phyloP scores from a whole-genome alignment of 1,140 invertebrate genomes.

The Cotesia glomerata region DNA sequence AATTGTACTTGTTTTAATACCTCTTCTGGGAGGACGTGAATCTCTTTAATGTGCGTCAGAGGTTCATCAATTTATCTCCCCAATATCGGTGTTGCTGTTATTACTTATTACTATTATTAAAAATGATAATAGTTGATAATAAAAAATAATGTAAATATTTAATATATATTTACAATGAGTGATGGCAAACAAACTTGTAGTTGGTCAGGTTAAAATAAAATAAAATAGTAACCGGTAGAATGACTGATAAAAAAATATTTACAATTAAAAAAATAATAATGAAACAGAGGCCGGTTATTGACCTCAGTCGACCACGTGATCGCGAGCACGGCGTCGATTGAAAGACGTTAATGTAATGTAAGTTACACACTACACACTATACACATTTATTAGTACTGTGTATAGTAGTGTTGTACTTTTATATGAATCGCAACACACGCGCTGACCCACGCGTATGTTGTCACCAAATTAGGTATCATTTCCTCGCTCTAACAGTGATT shows the following conservation, averaged over 20 bases:
- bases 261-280: not conserved
- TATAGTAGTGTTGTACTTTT: too few relatives aligned
- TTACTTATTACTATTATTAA: too few relatives aligned
- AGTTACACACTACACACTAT: not conserved
- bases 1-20: too few relatives aligned
- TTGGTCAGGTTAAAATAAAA: not conserved
- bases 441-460: conserved; percentile 45
- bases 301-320: conserved; percentile 26
- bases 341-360: conserved; percentile 40
- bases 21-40: not conserved
- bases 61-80: not conserved
- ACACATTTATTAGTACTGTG: conserved; percentile 19
- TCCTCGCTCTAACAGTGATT: conserved; percentile 46
- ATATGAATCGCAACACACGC: conserved; percentile 40
- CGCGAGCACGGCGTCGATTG: conserved; percentile 28
- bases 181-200: not conserved
- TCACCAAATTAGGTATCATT: conserved; percentile 57
- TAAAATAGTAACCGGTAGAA: not conserved
- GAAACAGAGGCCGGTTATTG: conserved; percentile 25
- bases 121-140: too few relatives aligned
- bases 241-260: not conserved
- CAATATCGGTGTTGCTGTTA: too few relatives aligned
- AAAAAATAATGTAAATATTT: too few relatives aligned
- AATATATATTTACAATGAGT: too few relatives aligned
- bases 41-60: not conserved